Base-by-base conservation (phyloP, 1,140 invertebrate species). In the Bombus waltoni region DNA sequence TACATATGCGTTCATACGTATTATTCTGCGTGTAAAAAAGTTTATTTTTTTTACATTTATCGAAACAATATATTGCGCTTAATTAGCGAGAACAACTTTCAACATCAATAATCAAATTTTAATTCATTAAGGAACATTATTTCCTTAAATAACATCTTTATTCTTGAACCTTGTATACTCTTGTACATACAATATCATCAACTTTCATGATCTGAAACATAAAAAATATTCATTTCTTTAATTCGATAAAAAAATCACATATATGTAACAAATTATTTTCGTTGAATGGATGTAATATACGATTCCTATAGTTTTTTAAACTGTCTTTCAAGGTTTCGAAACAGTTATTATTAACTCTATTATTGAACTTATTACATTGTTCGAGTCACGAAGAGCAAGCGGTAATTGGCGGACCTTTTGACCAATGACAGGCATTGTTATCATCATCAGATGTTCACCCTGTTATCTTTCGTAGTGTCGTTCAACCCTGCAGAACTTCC, bases 131-230 rank as follows among this genome's bases (percentile, higher is more conserved):
- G 22, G 42, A 78, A 78, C 3, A 42, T 35, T 65, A 42, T 70
- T 70, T 70, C 15, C 28, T 68, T 13, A 53, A 38, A 42, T 57
- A 38, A 66, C 68, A 42, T 32, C 74, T 53, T 92, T 93, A 93
- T 94, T 96, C 96, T 89, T 96, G 95, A 76, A 95, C 92, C 94
- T 97, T 97, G 96, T 98, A 98, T 88, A 96, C 93, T 93, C 97
- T 96, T 88, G 97, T 97, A 95, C 96, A 97, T 78, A 96, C 96
- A 53, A 98, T 96, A 90, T 96, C 96, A 91, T 97, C 97, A 5
- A 97, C 96, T 83, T 96, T 97, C 95, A 97, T 96, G 35, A 96
- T 95, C 97, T 97, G 95, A 32, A 95, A 96, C 62, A 85, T 65
- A 78, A 87, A 79, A 84, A 42, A 35, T 44, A 59, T 71, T 53